phyloP scores from a whole-genome alignment of 35 echinoderm and acorn worm genomes.

The Ophioderma brevispina region DNA sequence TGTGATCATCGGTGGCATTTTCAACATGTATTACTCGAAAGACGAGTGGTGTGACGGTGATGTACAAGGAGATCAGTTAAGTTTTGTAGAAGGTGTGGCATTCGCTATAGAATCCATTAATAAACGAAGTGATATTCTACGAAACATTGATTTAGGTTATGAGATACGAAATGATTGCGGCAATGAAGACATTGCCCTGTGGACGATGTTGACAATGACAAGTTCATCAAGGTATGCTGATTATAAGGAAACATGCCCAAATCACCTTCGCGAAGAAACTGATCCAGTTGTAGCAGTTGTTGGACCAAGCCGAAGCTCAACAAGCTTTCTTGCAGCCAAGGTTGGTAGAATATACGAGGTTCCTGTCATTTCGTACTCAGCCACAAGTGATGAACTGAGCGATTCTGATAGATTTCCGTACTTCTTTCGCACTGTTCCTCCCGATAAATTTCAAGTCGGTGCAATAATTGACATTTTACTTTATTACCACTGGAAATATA shows the following conservation, averaged over 20 bases:
- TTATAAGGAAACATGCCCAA: too few species aligned
- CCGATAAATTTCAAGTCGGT: constrained; percentile 19
- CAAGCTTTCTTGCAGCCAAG: background rate
- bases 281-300: too few species aligned
- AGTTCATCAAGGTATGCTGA: too few species aligned
- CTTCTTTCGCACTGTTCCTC: constrained; percentile 16
- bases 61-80: too few species aligned
- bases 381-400: constrained; percentile 37
- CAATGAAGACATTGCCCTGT: constrained; percentile 4
- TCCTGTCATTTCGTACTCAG: constrained; percentile 6
- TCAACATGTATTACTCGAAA: too few species aligned
- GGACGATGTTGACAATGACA: background rate
- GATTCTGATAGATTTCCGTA: constrained; percentile 3
- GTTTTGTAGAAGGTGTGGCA: background rate
- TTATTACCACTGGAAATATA: constrained; percentile 25
- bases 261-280: too few species aligned
- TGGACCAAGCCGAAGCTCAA: background rate
- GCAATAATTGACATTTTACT: constrained; percentile 35
- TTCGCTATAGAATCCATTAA: constrained; percentile 31
- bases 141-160: constrained; percentile 1
- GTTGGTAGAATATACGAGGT: background rate
- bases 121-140: constrained; percentile 11
- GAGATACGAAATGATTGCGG: constrained; percentile 13
- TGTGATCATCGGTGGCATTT: too few species aligned
- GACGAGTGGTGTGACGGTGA: too few species aligned